Conservation (phyloP, 2,888 invertebrate species). For the Noctua janthina region DNA sequence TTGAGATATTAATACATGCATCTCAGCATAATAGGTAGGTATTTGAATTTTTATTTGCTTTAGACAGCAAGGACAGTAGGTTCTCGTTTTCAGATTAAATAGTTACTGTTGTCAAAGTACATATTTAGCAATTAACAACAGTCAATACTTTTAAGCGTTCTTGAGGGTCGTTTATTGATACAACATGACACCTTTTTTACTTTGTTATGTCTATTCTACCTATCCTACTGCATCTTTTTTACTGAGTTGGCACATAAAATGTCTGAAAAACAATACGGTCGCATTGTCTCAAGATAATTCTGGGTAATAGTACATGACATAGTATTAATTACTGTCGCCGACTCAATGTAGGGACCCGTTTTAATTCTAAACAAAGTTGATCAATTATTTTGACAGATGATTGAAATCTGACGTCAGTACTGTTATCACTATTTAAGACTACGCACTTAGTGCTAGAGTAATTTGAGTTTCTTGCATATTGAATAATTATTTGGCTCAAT, state of each 20-base stretch:
- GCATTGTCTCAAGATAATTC: conserved; percentile 8
- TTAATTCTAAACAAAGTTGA: conserved; percentile 35
- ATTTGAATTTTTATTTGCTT: conserved; percentile 1
- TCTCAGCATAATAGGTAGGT: background rate
- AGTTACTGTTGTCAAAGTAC: background rate
- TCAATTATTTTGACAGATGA: conserved; percentile 48
- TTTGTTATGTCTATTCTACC: background rate
- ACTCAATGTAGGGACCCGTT: conserved; percentile 2
- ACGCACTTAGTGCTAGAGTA: conserved; percentile 3
- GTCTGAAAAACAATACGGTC: conserved; percentile 38
- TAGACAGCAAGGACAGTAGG: background rate
- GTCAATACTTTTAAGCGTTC: background rate
- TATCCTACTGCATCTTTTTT: conserved; percentile 20
- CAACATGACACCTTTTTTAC: background rate
- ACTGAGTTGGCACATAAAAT: conserved; percentile 43
- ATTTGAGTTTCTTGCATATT: conserved; percentile 11
- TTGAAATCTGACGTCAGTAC: conserved; percentile 31
- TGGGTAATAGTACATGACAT: conserved; percentile 8
- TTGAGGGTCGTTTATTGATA: background rate
- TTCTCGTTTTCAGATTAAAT: background rate
- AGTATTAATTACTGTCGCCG: conserved; percentile 29
- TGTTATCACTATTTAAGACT: conserved; percentile 3
- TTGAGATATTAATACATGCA: too few relatives aligned
- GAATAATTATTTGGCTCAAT: conserved; percentile 20
- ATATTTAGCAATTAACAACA: background rate